Evolutionary conservation across 2,888 invertebrate genomes (phyloP).

Genomic region (Parthenolecanium corni): DNA sequence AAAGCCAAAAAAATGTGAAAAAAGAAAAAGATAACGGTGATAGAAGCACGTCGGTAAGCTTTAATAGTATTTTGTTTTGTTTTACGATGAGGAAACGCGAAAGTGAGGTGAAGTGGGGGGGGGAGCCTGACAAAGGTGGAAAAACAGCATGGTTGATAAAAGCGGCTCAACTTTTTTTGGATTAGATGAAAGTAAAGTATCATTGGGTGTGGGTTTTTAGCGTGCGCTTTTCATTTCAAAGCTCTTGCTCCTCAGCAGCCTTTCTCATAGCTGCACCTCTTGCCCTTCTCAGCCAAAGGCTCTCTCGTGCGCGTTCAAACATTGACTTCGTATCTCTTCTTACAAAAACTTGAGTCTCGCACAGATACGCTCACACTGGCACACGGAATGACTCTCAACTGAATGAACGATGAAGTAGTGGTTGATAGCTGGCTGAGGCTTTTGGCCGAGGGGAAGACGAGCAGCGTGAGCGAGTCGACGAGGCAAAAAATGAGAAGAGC

Average conservation of each 20-base stretch:
- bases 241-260: neutral
- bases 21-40: neutral
- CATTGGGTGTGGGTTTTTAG: conserved; percentile 1
- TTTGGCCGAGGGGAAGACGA: too few relatives aligned
- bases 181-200: conserved; percentile 7
- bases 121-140: too few relatives aligned
- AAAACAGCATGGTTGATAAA: neutral
- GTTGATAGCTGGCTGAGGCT: too few relatives aligned
- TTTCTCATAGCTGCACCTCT: neutral
- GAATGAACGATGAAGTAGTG: too few relatives aligned
- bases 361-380: too few relatives aligned
- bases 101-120: too few relatives aligned
- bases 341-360: too few relatives aligned
- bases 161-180: conserved; percentile 12
- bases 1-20: too few relatives aligned
- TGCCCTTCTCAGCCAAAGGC: neutral
- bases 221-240: neutral
- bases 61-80: conserved; percentile 10
- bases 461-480: neutral
- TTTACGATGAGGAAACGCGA: neutral
- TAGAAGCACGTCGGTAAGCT: conserved; percentile 2
- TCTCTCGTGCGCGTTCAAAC: neutral
- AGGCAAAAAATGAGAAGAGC: conserved; percentile 1
- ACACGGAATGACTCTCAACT: too few relatives aligned
- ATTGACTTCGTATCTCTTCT: neutral